A percentile compares a stretch with the other conserved stretches of the same genome.
phyloP scores from a whole-genome alignment of 2,797 vertebrate species.

The Leptoclinus maculatus region DNA sequence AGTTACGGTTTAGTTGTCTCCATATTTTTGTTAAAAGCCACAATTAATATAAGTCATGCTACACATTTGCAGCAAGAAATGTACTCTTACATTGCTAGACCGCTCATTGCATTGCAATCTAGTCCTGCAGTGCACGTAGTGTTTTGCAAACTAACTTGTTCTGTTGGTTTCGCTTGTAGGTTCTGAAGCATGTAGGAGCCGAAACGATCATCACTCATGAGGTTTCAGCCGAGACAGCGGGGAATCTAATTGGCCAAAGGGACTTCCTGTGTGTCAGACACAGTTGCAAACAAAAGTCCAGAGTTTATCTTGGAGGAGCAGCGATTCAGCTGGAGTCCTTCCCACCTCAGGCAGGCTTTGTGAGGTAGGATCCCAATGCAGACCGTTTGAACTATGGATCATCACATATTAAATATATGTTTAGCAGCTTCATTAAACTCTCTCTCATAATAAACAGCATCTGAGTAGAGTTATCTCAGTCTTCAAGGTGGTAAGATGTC shows the following conservation, averaged over 20 bases:
- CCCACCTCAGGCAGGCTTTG: slow-evolving; percentile 81
- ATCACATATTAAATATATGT: not conserved
- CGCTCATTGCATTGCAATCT: not conserved
- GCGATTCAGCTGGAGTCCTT: slow-evolving; percentile 78
- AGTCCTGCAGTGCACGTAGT: not conserved
- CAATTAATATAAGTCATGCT: not conserved
- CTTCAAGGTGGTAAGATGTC: not conserved
- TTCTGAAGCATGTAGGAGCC: slow-evolving; percentile 79
- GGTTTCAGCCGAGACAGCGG: slow-evolving; percentile 78
- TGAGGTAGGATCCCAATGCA: slow-evolving; percentile 77
- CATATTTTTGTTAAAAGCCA: not conserved
- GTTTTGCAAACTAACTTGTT: not conserved
- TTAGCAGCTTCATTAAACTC: not conserved
- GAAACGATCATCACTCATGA: slow-evolving; percentile 87
- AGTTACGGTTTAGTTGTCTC: not conserved
- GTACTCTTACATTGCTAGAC: not conserved
- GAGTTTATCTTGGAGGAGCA: slow-evolving; percentile 83
- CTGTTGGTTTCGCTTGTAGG: slow-evolving; percentile 59
- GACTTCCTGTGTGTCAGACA: slow-evolving; percentile 88
- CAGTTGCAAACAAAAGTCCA: slow-evolving; percentile 70
- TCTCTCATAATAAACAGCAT: not conserved
- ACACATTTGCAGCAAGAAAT: slow-evolving; percentile 4
- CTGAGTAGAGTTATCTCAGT: not conserved
- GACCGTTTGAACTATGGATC: not conserved
- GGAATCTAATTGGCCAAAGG: slow-evolving; percentile 86